A percentile compares a stretch with the other conserved stretches of the same genome.
These are phyloP conservation scores for Digitonthophagus gazella DNA, from an alignment of 2,888 invertebrate genomes.

Conservation along the genomic window DNA sequence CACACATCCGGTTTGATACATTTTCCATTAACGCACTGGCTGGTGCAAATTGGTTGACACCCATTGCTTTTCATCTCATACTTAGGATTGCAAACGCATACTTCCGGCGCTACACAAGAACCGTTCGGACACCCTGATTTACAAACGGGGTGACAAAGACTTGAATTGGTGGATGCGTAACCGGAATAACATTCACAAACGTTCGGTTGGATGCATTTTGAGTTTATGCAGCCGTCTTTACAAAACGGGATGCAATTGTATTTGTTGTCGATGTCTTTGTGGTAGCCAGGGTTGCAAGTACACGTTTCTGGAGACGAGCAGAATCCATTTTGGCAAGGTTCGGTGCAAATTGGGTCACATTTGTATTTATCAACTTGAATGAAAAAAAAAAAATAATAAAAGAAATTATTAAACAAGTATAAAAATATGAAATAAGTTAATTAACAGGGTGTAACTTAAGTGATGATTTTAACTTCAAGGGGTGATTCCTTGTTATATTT, in stretches of 20 bases:
- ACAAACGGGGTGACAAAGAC: constrained; percentile 28
- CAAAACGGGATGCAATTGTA: constrained; percentile 28
- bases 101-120: constrained; percentile 30
- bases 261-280: constrained; percentile 6
- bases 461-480: no score
- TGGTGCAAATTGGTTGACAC: constrained; percentile 34
- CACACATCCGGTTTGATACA: constrained; percentile 53
- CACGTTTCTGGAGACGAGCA: constrained; percentile 49
- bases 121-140: constrained; percentile 26
- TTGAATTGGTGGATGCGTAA: constrained; percentile 7
- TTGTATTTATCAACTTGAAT: constrained; percentile 4
- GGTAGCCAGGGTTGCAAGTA: constrained; percentile 23
- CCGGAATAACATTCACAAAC: constrained; percentile 27
- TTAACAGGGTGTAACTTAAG: constrained; percentile 34
- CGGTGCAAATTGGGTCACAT: constrained; percentile 29
- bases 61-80: constrained; percentile 17
- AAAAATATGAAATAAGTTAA: constrained; percentile 33
- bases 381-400: not conserved
- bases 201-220: constrained; percentile 30
- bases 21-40: constrained; percentile 48
- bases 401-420: constrained; percentile 29
- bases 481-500: no score
- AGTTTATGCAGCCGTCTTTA: constrained; percentile 27
- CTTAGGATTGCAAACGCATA: constrained; percentile 26
- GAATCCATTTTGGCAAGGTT: constrained; percentile 47